Conservation (phyloP, 2,888 invertebrate genomes). For the Carabus problematicus region DNA sequence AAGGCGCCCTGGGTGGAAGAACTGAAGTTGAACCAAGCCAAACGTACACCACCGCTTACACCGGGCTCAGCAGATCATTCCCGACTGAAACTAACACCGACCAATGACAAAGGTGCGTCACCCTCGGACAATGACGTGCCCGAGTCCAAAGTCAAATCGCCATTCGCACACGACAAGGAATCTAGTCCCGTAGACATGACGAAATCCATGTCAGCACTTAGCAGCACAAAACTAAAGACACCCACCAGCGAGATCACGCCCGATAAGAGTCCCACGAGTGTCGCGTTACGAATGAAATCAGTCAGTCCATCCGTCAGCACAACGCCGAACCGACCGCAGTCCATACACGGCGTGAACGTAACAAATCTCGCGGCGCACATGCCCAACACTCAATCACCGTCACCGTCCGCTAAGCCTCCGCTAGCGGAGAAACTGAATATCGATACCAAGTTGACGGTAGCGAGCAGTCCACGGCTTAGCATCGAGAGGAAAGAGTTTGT, state of each 20-base stretch:
- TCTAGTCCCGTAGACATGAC: conserved; percentile 51
- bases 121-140: background rate
- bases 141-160: conserved; percentile 21
- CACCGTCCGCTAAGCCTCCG: conserved; percentile 43
- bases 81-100: conserved; percentile 46
- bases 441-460: conserved; percentile 40
- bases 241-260: conserved; percentile 50
- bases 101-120: conserved; percentile 42
- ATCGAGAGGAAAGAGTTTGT: conserved; percentile 46
- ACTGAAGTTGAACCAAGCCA: conserved; percentile 78
- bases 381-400: conserved; percentile 17
- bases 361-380: conserved; percentile 42
- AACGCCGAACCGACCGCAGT: conserved; percentile 46
- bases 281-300: conserved; percentile 47
- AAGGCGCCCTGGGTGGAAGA: conserved; percentile 84
- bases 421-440: conserved; percentile 40
- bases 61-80: conserved; percentile 52
- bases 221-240: conserved; percentile 49
- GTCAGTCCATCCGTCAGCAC: conserved; percentile 44
- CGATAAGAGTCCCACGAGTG: conserved; percentile 49
- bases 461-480: conserved; percentile 37
- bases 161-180: conserved; percentile 37
- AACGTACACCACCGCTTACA: conserved; percentile 63
- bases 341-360: conserved; percentile 46
- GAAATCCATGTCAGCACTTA: conserved; percentile 50